Conservation (phyloP, 2,113 vertebrate species). For the Melanostigma gelatinosum region DNA sequence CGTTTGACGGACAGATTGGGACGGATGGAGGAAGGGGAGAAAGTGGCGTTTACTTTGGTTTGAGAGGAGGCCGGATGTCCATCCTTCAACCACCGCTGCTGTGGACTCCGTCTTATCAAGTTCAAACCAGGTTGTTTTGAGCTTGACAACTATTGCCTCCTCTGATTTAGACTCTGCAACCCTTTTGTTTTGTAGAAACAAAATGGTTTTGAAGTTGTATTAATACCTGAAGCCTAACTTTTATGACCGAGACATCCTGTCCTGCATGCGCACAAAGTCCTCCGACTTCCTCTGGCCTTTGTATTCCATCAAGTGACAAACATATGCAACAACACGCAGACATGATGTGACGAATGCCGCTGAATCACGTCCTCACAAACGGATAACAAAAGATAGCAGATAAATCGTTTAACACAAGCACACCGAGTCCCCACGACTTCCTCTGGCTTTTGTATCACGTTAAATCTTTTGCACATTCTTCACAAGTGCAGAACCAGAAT, state of each 20-base stretch:
- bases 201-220: neutral
- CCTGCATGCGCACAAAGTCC: constrained; percentile 7
- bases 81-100: constrained; percentile 25
- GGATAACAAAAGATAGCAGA: constrained; percentile 24
- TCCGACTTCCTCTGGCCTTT: constrained; percentile 36
- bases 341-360: constrained; percentile 17
- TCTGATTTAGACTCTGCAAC: neutral
- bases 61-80: constrained; percentile 52
- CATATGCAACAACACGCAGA: constrained; percentile 2
- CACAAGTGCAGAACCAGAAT: neutral
- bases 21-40: constrained; percentile 34
- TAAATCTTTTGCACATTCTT: constrained; percentile 5
- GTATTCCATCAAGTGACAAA: constrained; percentile 8
- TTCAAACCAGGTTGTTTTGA: neutral
- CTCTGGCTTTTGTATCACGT: constrained; percentile 7
- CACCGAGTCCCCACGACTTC: constrained; percentile 2
- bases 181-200: neutral
- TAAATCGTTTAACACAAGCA: neutral
- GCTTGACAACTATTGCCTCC: neutral
- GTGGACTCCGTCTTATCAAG: constrained; percentile 2
- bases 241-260: constrained; percentile 17
- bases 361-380: constrained; percentile 41
- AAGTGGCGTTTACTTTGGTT: constrained; percentile 55
- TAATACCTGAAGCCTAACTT: neutral
- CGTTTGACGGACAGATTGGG: constrained; percentile 66